Conservation (phyloP, 1,140 invertebrate species). For the Ips nitidus region DNA sequence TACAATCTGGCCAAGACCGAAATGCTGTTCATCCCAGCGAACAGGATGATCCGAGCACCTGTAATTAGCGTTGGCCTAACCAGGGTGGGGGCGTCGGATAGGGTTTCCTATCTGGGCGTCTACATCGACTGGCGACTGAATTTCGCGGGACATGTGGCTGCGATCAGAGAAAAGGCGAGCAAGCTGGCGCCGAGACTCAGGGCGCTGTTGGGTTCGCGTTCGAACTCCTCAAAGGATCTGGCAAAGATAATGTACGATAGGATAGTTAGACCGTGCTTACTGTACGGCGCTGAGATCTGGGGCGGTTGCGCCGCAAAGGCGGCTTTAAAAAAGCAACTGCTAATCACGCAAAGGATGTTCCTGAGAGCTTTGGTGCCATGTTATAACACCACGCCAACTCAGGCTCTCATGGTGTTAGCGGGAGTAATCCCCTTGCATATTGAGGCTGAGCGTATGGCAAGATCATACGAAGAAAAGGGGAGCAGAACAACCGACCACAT, state of each 20-base stretch:
- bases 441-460: neutral
- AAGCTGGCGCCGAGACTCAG: neutral
- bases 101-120: no score
- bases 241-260: no score
- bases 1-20: constrained; percentile 37
- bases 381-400: neutral
- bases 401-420: neutral
- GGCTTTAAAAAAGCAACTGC: neutral
- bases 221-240: no score
- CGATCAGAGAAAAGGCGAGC: neutral
- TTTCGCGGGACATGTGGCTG: neutral
- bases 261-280: no score
- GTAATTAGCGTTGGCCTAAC: constrained; percentile 12
- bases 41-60: constrained; percentile 29
- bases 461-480: neutral
- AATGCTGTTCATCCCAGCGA: no score
- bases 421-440: neutral
- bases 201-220: neutral
- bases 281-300: no score
- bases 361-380: neutral
- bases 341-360: no score
- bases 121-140: neutral
- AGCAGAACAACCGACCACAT: neutral
- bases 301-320: neutral
- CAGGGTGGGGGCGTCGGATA: no score